Percentiles rank a stretch among this genome's conserved stretches.
Conservation (phyloP, 2,113 vertebrate genomes). For the Hemibagrus wyckioides region DNA sequence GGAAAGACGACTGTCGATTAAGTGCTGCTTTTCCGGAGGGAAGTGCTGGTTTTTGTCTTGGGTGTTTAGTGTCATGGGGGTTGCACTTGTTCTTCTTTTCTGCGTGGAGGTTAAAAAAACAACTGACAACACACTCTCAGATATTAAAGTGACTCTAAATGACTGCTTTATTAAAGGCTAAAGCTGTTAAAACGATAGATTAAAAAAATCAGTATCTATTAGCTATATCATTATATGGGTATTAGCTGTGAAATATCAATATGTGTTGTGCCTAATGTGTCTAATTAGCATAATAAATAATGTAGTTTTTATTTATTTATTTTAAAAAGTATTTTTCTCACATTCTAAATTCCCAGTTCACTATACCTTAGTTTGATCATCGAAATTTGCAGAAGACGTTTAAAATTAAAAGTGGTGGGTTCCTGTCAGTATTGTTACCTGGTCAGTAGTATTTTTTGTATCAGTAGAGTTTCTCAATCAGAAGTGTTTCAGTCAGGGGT, state of each 20-base stretch:
- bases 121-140: background rate
- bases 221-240: background rate
- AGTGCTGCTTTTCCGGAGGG: conserved; percentile 32
- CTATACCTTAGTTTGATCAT: background rate
- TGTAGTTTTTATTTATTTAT: background rate
- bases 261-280: background rate
- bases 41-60: conserved; percentile 44
- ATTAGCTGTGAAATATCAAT: background rate
- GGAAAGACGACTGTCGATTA: conserved; percentile 27
- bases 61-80: conserved; percentile 32
- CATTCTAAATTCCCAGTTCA: background rate
- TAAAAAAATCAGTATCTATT: background rate
- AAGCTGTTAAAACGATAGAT: background rate
- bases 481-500: background rate
- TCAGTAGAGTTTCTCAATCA: too few relatives aligned
- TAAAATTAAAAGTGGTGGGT: too few relatives aligned
- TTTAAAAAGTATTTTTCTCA: background rate
- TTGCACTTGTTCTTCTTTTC: conserved; percentile 8
- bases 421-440: too few relatives aligned
- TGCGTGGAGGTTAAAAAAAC: background rate
- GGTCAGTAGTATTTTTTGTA: too few relatives aligned
- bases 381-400: too few relatives aligned
- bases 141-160: background rate
- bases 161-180: background rate
- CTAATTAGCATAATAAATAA: background rate